Evolutionary conservation across 2,113 vertebrate species (phyloP), one percentile per base, ranked within the genome.

Genomic region (Siphamia tubifer): DNA sequence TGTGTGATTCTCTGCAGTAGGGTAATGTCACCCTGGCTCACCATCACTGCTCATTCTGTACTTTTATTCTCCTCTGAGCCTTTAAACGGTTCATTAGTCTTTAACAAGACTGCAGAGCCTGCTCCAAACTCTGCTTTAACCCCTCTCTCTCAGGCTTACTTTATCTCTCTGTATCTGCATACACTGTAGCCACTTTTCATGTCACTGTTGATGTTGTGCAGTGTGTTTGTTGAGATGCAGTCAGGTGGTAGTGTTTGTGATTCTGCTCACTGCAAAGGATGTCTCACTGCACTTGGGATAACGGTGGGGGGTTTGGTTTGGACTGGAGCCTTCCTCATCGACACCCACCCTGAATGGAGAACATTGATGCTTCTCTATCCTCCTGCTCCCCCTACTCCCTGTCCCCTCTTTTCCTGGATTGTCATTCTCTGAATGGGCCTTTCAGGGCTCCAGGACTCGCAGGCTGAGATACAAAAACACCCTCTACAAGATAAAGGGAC

Each of bases 361-460:
- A 89, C 87, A 91, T 87, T 92, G 88, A 91, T 82, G 79, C 77
- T 44, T 48, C 69, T 76, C 79, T 78, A 35, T 79, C 84, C 77
- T 56, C 43, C 72, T 65, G 45, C 72, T 23, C 76, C 74, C 73
- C 64, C 43, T 27, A 31, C 75, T 68, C 43, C 44, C 65, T 63
- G 38, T 61, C 66, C 77, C n/a, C 70, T 65, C 77, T 79, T 71
- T 78, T 69, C 68, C 68, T 34, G 77, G 82, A 87, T 91, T 91
- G 89, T 92, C 77, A 83, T 74, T 69, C 67, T 60, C 80, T 92
- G 89, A 93, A 92, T 89, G 89, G 85, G 67, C 64, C 86, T 90
- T 92, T 91, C 79, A 91, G 82, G 68, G 60, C 77, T 88, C 51
- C 11, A n/a, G 65, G 74, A 65, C 80, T 76, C 68, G 74, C 78